phyloP scores from a whole-genome alignment of 2,113 vertebrate species.

The rabbit (Oryctolagus cuniculus) region mOryCun1.1 NC_091443.1:59340501-59341000 shows the following conservation, averaged over 20 bases:
- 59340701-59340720: not conserved
- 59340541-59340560: constrained; percentile 81
- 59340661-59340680: not conserved
- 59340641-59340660: not conserved
- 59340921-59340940: not conserved
- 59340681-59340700: constrained; percentile 26
- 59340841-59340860: constrained; percentile 27
- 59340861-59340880: not conserved
- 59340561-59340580: constrained; percentile 75
- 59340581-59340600: constrained; percentile 27
- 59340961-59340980: constrained; percentile 63
- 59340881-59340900: not conserved
- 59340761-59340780: not conserved
- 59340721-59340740: not conserved
- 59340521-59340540: constrained; percentile 83
- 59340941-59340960: constrained; percentile 6
- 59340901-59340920: not conserved
- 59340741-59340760: not conserved
- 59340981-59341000: not conserved
- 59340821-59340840: not conserved
- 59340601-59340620: constrained; percentile 33
- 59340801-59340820: not conserved
- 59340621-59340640: not conserved
- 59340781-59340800: not conserved
- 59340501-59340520: constrained; percentile 90